These are phyloP conservation scores for Trichomalopsis sarcophagae DNA, from an alignment of 1,140 invertebrate genomes.

Conservation along the genomic window DNA sequence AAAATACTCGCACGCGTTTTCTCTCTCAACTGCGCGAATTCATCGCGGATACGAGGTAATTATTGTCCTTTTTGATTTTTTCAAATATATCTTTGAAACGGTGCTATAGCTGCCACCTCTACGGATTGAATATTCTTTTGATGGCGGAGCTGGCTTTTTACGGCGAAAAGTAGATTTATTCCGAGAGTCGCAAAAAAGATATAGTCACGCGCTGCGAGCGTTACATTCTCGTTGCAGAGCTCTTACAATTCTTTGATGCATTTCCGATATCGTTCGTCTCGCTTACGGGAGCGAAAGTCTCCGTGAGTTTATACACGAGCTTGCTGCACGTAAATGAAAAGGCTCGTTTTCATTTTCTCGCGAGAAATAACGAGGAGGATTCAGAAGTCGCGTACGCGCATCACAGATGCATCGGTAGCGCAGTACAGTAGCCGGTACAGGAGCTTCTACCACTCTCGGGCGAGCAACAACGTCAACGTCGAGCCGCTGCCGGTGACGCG, in stretches of 20 bases:
- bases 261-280: neutral
- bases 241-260: neutral
- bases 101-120: no score
- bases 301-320: neutral
- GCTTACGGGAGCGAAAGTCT: neutral
- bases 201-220: neutral
- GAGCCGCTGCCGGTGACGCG: constrained; percentile 13
- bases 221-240: neutral
- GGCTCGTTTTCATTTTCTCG: neutral
- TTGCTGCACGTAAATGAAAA: neutral
- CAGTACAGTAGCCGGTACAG: no score
- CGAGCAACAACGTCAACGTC: neutral
- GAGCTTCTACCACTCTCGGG: neutral
- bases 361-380: neutral
- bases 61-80: no score
- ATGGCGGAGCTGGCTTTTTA: neutral
- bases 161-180: neutral
- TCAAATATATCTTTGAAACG: no score
- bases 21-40: neutral
- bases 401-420: neutral
- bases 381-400: neutral
- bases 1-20: neutral
- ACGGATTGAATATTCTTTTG: neutral
- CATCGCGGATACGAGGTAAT: neutral
- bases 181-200: neutral